Evolutionary conservation across 2,797 vertebrate species (phyloP), one percentile per base, ranked within the genome.

Genomic region (Ataeniobius toweri): DNA sequence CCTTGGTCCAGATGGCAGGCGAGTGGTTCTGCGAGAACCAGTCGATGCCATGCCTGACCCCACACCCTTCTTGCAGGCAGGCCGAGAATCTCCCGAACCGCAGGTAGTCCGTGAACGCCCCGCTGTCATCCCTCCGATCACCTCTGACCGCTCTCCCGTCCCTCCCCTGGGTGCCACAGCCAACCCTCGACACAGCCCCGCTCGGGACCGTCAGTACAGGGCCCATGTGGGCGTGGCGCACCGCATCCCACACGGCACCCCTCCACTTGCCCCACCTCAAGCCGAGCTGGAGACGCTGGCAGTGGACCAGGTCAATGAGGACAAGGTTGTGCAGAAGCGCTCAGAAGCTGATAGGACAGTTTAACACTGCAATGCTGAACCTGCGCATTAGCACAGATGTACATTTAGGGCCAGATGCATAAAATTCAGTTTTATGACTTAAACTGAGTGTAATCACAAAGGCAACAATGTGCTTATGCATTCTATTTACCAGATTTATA

Each of bases 1-100:
- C 76, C 92, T 97, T 6, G 97, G 98, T 1, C 75, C 96, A 0
- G 98, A 99, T 3, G 95, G 97, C 59, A 94, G 97, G n/a, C 96
- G 97, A 74, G 91, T 98, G 71, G 94, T 97, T 7, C 79, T 99
- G 50, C 92, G 98, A 16, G 98, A 98, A 87, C 89, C 96, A 0
- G 93, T 99, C 26, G 98, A 99, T 12, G 97, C 97, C 86, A 99
- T 99, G 98, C 98, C 98, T 0, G 98, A 99, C 88, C 98, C 98
- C 69, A 98, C 98, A 0, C 98, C 98, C 0, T 99, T 99, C 75
- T 93, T 99, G 67, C 92, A 98, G 94, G 96, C 98, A 77, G 96
- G 97, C 46, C 93, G 97, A 81, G 98, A 98, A 0, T 90, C 96
- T 0, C 93, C 95, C 0, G 98, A 99, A 73, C 95, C 95, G 0